Conservation (phyloP, 2,113 vertebrate genomes). For the Nymphicus hollandicus region DNA sequence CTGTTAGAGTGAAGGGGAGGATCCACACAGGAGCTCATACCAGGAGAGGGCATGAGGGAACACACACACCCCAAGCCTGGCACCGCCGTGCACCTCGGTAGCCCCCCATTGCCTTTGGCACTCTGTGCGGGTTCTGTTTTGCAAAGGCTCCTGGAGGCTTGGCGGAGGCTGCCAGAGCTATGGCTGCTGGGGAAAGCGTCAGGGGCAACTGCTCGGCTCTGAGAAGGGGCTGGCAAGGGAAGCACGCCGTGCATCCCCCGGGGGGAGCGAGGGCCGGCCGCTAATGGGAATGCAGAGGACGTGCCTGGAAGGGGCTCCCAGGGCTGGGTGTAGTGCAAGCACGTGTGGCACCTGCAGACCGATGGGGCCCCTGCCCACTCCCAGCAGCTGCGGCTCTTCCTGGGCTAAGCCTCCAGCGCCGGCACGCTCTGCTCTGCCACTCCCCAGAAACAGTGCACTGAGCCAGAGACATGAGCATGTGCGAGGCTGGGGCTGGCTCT, state of each 20-base stretch:
- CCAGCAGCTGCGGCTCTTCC: background rate
- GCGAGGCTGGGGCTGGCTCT: background rate
- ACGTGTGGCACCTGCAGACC: background rate
- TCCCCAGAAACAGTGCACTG: accelerated
- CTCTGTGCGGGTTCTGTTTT: accelerated
- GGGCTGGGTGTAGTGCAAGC: background rate
- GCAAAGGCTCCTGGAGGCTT: background rate
- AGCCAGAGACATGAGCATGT: background rate
- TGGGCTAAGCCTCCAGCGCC: background rate
- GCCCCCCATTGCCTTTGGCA: background rate
- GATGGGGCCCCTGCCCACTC: accelerated
- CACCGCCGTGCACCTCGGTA: accelerated
- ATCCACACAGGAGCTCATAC: background rate
- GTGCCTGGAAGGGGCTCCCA: background rate
- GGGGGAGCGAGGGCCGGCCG: accelerated
- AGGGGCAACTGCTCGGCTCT: background rate
- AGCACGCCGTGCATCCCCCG: accelerated
- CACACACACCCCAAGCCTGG: background rate
- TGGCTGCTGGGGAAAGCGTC: background rate
- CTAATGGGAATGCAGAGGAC: background rate
- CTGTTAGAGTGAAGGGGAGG: background rate
- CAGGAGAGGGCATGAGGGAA: background rate
- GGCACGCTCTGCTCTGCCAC: accelerated
- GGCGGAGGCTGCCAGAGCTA: background rate
- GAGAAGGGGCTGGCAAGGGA: background rate